phyloP scores from a whole-genome alignment of 64 coral and sea anemone genomes.

The Platygyra sinensis region DNA sequence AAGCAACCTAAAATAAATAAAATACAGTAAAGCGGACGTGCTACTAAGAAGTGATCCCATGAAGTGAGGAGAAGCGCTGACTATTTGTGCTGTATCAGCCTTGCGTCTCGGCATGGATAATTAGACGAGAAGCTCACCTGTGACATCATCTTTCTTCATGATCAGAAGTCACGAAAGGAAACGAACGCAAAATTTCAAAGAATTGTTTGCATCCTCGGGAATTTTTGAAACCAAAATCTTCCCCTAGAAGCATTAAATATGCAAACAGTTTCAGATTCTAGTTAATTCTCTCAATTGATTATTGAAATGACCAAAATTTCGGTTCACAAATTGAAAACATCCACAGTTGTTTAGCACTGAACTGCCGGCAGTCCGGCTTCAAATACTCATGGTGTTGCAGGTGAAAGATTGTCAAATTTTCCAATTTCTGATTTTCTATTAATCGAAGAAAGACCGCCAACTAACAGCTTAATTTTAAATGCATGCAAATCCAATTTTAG shows the following conservation, averaged over 20 bases:
- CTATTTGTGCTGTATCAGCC: too few relatives aligned
- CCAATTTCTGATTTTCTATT: neutral
- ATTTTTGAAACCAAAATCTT: neutral
- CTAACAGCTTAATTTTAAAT: neutral
- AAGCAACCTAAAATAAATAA: too few relatives aligned
- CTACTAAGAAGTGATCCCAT: too few relatives aligned
- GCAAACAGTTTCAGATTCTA: neutral
- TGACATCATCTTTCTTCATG: too few relatives aligned
- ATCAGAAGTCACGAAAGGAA: neutral
- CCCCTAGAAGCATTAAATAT: neutral
- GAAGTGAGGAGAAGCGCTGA: too few relatives aligned
- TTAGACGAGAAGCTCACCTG: too few relatives aligned
- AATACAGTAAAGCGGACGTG: too few relatives aligned
- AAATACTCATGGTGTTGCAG: neutral
- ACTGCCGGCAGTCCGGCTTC: too few relatives aligned
- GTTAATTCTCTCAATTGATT: neutral
- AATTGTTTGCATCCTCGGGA: neutral
- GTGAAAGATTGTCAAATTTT: neutral
- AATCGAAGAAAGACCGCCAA: neutral
- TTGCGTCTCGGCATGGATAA: too few relatives aligned
- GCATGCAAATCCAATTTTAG: slow-evolving; percentile 24
- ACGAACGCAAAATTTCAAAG: neutral
- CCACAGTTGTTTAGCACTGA: too few relatives aligned
- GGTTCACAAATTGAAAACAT: too few relatives aligned
- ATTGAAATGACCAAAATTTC: neutral